Base-by-base conservation (phyloP, 2,888 invertebrate species). In the Darwinula stevensoni region DNA sequence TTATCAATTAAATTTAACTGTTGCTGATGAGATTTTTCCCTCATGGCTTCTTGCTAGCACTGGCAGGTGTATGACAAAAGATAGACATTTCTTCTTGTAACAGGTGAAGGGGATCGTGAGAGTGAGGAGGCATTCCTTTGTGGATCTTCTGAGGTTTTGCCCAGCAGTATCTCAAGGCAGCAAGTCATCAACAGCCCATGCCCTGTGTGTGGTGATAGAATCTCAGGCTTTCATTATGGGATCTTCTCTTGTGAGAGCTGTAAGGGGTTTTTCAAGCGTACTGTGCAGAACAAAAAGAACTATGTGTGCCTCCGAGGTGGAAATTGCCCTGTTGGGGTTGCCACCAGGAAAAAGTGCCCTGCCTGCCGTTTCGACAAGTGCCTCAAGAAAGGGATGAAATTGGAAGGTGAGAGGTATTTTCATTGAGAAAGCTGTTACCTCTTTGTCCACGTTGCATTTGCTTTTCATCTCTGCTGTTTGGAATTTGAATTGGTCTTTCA, bases 221-320 rank as follows among this genome's bases (percentile, higher is more conserved):
- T 84, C 48, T 80, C 80, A 42, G 84, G 91, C 16, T 91, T 88
- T 56, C 91, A 91, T 53, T 91, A 91, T 52, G 91, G 91, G 9
- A 88, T 88, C 43, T 88, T 86, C 57, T 86, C 84, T 9, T 91
- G 91, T 55, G 91, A 91, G 50, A 82, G 82, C 14, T 91, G 91
- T 54, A 91, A 91, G 53, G 88, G 88, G 2, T 91, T 91, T 58
- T 91, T 91, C 58, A 91, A 91, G 53, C 62, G 91, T 37, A 91
- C 88, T 14, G 88, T 91, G n/a, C 91, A 91, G 56, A 91, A 91
- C 51, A 67, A 86, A 41, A 91, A 91, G 58, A 80, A 82, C 50
- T 91, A 88, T 54, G 76, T 82, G 46, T 91, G 91, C 49, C 58
- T 75, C 30, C 60, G 82, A 16, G 82, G 84, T 2, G 78, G 78